Evolutionary conservation across 2,113 vertebrate genomes (phyloP).

Genomic region (Tetraodon nigroviridis): DNA sequence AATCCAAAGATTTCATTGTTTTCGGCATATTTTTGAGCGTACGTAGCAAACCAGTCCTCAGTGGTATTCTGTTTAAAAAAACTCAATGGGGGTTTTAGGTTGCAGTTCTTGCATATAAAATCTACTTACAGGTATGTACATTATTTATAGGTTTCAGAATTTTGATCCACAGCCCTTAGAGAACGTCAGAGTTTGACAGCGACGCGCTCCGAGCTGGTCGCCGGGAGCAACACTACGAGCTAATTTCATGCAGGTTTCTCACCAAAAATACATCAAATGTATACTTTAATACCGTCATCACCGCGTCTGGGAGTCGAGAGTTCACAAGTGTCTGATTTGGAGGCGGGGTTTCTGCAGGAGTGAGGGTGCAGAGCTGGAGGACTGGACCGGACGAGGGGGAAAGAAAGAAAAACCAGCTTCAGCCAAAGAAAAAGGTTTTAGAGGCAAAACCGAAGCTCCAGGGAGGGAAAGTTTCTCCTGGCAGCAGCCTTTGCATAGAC

Average conservation of each 20-base stretch:
- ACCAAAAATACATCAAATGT: slow-evolving; percentile 51
- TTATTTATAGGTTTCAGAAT: slow-evolving; percentile 63
- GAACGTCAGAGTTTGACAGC: slow-evolving; percentile 56
- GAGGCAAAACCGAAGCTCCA: too few relatives aligned
- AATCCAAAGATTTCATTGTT: too few relatives aligned
- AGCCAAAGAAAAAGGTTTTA: too few relatives aligned
- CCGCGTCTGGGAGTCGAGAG: too few relatives aligned
- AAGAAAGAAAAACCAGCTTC: too few relatives aligned
- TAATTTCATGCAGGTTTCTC: slow-evolving; percentile 62
- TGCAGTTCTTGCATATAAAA: slow-evolving; percentile 60
- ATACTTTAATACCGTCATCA: slow-evolving; percentile 6
- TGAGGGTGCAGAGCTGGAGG: slow-evolving; percentile 11
- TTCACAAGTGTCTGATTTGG: too few relatives aligned
- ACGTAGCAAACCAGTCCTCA: background rate
- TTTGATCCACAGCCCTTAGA: slow-evolving; percentile 71
- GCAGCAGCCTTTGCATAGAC: background rate
- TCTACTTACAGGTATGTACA: slow-evolving; percentile 70
- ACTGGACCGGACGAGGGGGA: too few relatives aligned
- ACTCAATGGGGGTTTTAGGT: slow-evolving; percentile 41
- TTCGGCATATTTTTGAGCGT: background rate
- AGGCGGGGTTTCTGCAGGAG: background rate
- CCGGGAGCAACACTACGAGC: slow-evolving; percentile 8
- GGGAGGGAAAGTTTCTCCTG: too few relatives aligned
- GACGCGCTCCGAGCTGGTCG: slow-evolving; percentile 20
- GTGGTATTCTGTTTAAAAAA: slow-evolving; percentile 30